These are phyloP conservation scores for Gryllus longicercus DNA, from an alignment of 2,888 invertebrate species.

Conservation along the genomic window DNA sequence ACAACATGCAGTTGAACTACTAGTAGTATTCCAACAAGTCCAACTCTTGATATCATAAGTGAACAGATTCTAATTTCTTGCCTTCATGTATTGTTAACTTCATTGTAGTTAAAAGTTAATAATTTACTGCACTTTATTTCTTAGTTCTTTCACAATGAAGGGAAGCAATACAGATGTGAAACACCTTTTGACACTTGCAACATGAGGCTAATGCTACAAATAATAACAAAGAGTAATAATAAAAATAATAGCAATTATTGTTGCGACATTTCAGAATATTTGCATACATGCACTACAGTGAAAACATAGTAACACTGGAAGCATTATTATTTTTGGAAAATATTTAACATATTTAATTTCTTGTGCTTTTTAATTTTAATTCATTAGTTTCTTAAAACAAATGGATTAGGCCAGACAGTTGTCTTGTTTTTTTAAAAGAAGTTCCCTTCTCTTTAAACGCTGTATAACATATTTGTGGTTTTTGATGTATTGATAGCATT, in stretches of 20 bases:
- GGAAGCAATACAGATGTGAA: not conserved
- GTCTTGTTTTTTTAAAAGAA: too few species aligned
- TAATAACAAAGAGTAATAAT: not conserved
- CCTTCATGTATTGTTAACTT: not conserved
- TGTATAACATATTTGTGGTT: not conserved
- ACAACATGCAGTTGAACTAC: too few species aligned
- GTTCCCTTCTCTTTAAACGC: too few species aligned
- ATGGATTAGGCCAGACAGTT: too few species aligned
- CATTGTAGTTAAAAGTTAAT: not conserved
- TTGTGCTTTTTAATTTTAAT: too few species aligned
- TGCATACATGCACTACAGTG: slow-evolving; percentile 3
- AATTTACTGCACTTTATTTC: not conserved
- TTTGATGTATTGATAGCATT: not conserved
- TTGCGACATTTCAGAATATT: not conserved
- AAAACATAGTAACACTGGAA: not conserved
- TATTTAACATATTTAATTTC: too few species aligned
- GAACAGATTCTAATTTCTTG: slow-evolving; percentile 2
- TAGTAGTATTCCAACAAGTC: too few species aligned
- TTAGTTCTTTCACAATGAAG: not conserved
- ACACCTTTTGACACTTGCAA: not conserved
- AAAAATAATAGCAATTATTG: not conserved
- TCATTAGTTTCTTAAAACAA: too few species aligned
- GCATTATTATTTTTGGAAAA: not conserved
- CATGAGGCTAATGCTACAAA: not conserved
- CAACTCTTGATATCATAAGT: not conserved